Base-by-base conservation (phyloP, 2,113 vertebrate genomes). In the Albula glossodonta region DNA sequence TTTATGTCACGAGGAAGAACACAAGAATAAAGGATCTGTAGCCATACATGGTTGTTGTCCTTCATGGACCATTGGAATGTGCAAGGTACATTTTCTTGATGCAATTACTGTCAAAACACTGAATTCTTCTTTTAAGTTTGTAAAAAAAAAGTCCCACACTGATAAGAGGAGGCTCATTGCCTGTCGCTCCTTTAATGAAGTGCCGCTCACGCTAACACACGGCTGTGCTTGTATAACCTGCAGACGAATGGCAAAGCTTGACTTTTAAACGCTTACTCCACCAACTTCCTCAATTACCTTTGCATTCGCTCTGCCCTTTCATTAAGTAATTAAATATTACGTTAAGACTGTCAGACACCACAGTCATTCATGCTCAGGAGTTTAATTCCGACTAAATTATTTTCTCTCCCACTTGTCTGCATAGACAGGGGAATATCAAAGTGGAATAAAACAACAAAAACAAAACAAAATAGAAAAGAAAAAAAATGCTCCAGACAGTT, bases 281-380 rank as follows among this genome's bases (percentile, higher is more conserved):
- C 60, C 41, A 22, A 1, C n/a, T 80, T 22, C 10, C 17, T 31
- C 81, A 63, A 52, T 84, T 87, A 85, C 31, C 74, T 79, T 41
- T 78, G 51, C 80, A 53, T 25, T 83, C 50, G 50, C 50, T 60
- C 53, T 51, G 25, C n/a, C 19, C 49, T 57, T 12, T 22, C 48
- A 63, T 66, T 85, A 70, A 77, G 49, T 87, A 83, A 84, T 81
- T 82, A 86, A 85, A 80, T 31, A 49, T 49, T 78, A 80, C 84
- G 31, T 84, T n/a, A 13, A 7, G 31, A 6, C 48, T 80, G 49
- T 60, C 60, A 53, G 56, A 85, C 31, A 41, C 87, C 53, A 31
- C 86, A 56, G 48, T 82, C 82, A 79, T 74, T n/a, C 31, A 51
- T 83, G 83, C 78, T 56, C 31, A 11, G 4, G 53, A 13, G 17